A percentile compares a stretch with the other conserved stretches of the same genome.
These are phyloP conservation scores for Castor canadensis DNA, from an alignment of 2,113 vertebrate genomes.

Conservation along the genomic window DNA sequence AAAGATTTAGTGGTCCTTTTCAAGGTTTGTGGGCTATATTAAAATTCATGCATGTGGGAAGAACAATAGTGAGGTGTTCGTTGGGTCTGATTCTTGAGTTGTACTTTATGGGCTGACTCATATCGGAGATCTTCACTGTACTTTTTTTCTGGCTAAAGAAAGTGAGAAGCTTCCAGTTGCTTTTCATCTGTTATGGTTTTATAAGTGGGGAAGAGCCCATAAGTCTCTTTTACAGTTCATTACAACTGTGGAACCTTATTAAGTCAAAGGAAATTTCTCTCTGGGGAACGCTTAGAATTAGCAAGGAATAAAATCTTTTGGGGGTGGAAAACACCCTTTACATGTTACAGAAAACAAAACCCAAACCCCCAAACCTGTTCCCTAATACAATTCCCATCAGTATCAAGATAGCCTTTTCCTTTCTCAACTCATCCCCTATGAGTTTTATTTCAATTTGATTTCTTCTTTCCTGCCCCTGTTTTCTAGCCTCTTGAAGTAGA, in stretches of 20 bases:
- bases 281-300: conserved; percentile 52
- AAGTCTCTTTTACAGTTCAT: conserved; percentile 61
- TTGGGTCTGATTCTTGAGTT: neutral
- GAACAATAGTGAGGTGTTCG: neutral
- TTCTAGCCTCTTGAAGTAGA: neutral
- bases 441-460: neutral
- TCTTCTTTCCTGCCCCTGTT: neutral
- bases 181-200: conserved; percentile 15
- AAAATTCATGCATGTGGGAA: neutral
- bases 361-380: neutral
- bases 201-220: neutral
- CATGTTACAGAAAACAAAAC: neutral
- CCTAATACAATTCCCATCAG: fast-evolving
- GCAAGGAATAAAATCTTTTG: conserved; percentile 55
- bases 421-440: neutral
- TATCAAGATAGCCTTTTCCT: neutral
- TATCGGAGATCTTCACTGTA: neutral
- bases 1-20: neutral
- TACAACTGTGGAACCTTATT: conserved; percentile 67
- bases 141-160: neutral
- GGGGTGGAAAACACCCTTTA: conserved; percentile 27
- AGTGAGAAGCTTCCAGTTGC: neutral
- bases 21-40: neutral
- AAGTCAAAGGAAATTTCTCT: conserved; percentile 62
- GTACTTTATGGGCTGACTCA: neutral